Evolutionary conservation across 2,888 invertebrate genomes (phyloP).

Genomic region (Drosophila rubida): DNA sequence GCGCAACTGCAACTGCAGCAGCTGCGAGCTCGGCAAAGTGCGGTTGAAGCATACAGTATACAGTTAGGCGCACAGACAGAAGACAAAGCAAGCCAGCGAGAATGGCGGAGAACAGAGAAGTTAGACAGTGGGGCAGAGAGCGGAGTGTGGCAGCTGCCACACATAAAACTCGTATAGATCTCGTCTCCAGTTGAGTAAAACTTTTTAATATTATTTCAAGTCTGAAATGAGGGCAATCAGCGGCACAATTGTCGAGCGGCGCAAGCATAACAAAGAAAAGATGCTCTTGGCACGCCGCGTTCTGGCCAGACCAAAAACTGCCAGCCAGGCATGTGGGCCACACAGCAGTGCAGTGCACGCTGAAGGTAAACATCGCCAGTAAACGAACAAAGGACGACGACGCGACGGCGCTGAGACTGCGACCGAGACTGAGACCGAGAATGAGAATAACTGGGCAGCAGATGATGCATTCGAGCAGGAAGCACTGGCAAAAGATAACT

Average conservation of each 20-base stretch:
- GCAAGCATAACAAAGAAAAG: slow-evolving; percentile 72
- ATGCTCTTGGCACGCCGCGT: slow-evolving; percentile 48
- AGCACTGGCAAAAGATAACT: slow-evolving; percentile 46
- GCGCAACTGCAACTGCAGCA: slow-evolving; percentile 26
- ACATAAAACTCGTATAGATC: slow-evolving; percentile 27
- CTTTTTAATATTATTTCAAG: slow-evolving; percentile 82
- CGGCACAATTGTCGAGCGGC: slow-evolving; percentile 79
- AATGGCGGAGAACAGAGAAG: slow-evolving; percentile 22
- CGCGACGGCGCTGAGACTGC: slow-evolving; percentile 48
- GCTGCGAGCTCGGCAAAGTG: slow-evolving; percentile 40
- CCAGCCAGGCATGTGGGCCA: slow-evolving; percentile 24
- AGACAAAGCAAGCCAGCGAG: slow-evolving; percentile 38
- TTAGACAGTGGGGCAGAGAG: slow-evolving; percentile 3
- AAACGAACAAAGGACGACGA: slow-evolving; percentile 65
- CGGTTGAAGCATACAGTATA: slow-evolving; percentile 59
- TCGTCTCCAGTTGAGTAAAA: slow-evolving; percentile 66
- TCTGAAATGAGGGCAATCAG: slow-evolving; percentile 82
- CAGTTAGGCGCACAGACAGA: slow-evolving; percentile 39
- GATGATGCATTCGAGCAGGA: slow-evolving; percentile 64
- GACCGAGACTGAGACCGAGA: slow-evolving; percentile 23
- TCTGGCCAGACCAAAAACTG: slow-evolving; percentile 25
- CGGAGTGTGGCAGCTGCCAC: slow-evolving; percentile 6
- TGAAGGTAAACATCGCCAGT: slow-evolving; percentile 36
- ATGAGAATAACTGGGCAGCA: slow-evolving; percentile 57
- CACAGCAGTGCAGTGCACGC: not conserved